Evolutionary conservation across 2,797 vertebrate genomes (phyloP).

Genomic region (Nannoperca obscura): DNA sequence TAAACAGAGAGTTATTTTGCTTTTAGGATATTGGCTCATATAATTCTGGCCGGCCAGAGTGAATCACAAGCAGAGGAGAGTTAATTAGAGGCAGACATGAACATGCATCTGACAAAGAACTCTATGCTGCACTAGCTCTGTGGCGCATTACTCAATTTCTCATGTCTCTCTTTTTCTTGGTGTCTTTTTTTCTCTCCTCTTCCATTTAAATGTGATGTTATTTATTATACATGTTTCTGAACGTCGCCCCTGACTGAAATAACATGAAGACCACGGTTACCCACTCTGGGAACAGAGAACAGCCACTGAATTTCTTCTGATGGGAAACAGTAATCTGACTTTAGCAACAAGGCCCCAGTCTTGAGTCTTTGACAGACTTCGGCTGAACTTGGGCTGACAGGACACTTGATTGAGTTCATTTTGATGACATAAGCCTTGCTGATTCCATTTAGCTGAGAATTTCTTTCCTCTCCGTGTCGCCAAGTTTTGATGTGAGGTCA

Average conservation of each 20-base stretch:
- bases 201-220: conserved; percentile 1
- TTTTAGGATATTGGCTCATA: conserved; percentile 26
- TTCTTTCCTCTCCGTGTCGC: conserved; percentile 9
- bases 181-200: neutral
- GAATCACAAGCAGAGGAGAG: conserved; percentile 20
- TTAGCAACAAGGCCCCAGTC: conserved; percentile 33
- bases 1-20: conserved; percentile 17
- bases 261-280: conserved; percentile 30
- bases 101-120: conserved; percentile 22
- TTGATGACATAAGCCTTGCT: conserved; percentile 56
- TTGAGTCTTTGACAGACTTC: conserved; percentile 42
- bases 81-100: conserved; percentile 15
- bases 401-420: conserved; percentile 61
- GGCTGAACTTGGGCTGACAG: conserved; percentile 55
- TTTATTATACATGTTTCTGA: conserved; percentile 33
- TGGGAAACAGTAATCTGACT: conserved; percentile 28
- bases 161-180: neutral
- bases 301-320: conserved; percentile 17
- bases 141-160: neutral
- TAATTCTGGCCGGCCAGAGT: neutral
- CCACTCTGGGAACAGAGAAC: conserved; percentile 1
- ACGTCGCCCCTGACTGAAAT: conserved; percentile 21
- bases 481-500: conserved; percentile 49
- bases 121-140: neutral
- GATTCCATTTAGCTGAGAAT: conserved; percentile 41